Evolutionary conservation across 2,888 invertebrate species (phyloP), one percentile per base, ranked within the genome.

Genomic region (Ditylenchus weischeri): DNA sequence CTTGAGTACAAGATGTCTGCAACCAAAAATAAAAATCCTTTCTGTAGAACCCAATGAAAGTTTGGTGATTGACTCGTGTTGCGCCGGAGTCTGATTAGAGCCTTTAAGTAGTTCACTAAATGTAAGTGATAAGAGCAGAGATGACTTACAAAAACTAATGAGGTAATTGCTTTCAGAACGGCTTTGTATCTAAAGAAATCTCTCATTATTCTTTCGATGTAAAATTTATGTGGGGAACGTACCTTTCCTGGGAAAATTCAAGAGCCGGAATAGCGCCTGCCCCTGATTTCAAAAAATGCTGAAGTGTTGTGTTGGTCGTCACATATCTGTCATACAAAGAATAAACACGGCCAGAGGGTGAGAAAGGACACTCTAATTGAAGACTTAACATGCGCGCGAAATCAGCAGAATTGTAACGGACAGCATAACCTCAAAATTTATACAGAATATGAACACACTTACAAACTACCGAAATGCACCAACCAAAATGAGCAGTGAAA

Each of bases 401-500:
- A 66, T 81, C 81, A 50, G 69, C 70, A 13, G 81, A 77, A 60
- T 67, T 78, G 62, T 78, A 70, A 50, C 66, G 68, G 11, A 68
- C 70, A 57, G 58, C 68, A 67, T 74, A 79, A 23, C 43, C 43
- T 43, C 5, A 13, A 43, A 8, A 43, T 6, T 3, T 13, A 6
- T 1, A 2, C 8, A 8, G 8, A 15, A 43, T 13, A 15, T 15
- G 15, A 43, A 1, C 8, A 13, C 11, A 43, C 43, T 10, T 2
- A 6, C 13, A 6, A 43, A 43, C 43, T 8, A 43, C 43, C 5
- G 29, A 29, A 29, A 29, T 29, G 29, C 5, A 29, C 29, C 29
- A 43, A 43, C 78, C 80, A 51, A 76, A 70, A 61, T 79, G 75
- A 6, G 75, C 74, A 68, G 72, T 74, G 68, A 80, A 81, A 3